Base-by-base conservation (phyloP, 1,140 invertebrate genomes). In the Acromyrmex heyeri region DNA sequence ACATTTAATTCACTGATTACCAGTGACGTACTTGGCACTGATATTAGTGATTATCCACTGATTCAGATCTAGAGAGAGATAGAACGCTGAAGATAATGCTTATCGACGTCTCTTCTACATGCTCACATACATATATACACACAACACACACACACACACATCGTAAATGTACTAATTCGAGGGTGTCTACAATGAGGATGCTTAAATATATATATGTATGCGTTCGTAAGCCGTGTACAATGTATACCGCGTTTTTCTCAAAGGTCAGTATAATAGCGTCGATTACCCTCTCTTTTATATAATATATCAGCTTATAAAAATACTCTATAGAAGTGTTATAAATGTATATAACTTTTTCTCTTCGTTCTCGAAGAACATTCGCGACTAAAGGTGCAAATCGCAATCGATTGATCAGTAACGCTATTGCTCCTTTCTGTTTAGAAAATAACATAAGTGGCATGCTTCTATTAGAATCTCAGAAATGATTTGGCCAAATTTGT, bases 271-370 rank as follows among this genome's bases (percentile, higher is more conserved):
- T 38, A 30, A 34, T 21, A 6, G 21, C 14, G 12, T 48, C 53
- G 53, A 48, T 53, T 21, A 57, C 18, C n/a, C 30, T 38, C 48
- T 34, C 38, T 82, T 82, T 82, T 82, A 72, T 82, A 59, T 72
- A 81, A 82, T 82, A 82, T 27, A n/a, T 72, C 67, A 72, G 50
- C 57, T 59, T 82, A 82, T 82, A 82, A 82, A 82, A 72, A 82
- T 82, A 82, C 53, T 44, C 16, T 44, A 3, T 10, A 57, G 8
- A 59, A 82, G 34, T 38, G 16, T 72, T 70, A 48, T 64, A 70
- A 72, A 21, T 38, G 34, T 38, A 7, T 38, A 24, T 44, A 55
- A 57, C 34, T 81, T 70, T 70, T 57, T 70, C 65, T 82, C 78
- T 82, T 82, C 55, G 78, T 44, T 44, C 53, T 48, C 38, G 21